Evolutionary conservation across 2,888 invertebrate species (phyloP).

Genomic region (Chymomyza amoena): DNA sequence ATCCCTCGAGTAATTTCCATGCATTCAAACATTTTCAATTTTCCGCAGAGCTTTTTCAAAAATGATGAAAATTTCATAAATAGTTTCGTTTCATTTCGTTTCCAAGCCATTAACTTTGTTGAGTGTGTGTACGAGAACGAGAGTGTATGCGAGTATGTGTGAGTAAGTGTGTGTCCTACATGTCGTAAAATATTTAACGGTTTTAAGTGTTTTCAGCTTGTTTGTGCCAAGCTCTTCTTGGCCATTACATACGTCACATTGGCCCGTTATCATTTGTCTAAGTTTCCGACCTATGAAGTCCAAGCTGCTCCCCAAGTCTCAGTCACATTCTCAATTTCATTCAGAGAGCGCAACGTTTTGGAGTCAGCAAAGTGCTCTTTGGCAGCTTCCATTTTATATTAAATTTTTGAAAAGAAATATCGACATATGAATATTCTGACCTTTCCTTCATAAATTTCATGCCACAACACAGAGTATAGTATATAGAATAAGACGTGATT

Average conservation of each 20-base stretch:
- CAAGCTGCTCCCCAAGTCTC: not conserved
- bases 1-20: conserved; percentile 61
- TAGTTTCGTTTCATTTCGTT: conserved; percentile 63
- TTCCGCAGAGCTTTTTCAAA: not conserved
- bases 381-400: conserved; percentile 58
- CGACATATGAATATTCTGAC: conserved; percentile 63
- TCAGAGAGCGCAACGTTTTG: not conserved
- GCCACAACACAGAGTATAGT: conserved; percentile 4
- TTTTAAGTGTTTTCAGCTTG: conserved; percentile 60
- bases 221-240: conserved; percentile 16
- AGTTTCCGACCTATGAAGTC: conserved; percentile 8
- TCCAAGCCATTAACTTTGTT: conserved; percentile 63
- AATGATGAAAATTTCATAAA: conserved; percentile 71
- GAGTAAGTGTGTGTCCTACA: conserved; percentile 27
- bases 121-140: not conserved
- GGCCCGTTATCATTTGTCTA: conserved; percentile 58
- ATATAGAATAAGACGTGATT: conserved; percentile 62
- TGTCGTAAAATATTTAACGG: conserved; percentile 72
- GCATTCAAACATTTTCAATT: conserved; percentile 70
- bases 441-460: conserved; percentile 63
- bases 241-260: conserved; percentile 34
- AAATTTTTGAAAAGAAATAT: conserved; percentile 46
- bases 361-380: not conserved
- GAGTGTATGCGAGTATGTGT: not conserved
- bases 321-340: not conserved